Base-by-base conservation (phyloP, 23 tunicate species). In the Clavelina lepadiformis region DNA sequence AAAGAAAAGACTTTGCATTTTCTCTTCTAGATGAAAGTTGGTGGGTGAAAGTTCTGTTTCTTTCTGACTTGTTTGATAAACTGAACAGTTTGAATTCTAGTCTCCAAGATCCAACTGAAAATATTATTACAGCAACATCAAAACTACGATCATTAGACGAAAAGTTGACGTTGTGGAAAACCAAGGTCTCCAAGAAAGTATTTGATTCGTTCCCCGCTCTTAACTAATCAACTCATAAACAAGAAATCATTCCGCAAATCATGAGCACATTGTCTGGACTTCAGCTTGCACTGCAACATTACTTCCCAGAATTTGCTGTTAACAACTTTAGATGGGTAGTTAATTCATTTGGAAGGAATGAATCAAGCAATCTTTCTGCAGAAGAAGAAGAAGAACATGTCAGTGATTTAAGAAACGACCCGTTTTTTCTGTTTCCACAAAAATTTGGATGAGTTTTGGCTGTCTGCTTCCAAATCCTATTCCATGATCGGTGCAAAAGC, bases 11-110 rank as follows among this genome's bases (percentile, higher is more conserved):
- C 56, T 59, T 59, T n/a, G n/a, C n/a, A n/a, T 75, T 75, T 74
- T 74, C 71, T 75, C 62, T 75, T 75, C 72, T 50, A 20, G 81
- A 75, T 63, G 51, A 63, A 63, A 18, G 71, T 67, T 54, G 73
- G 74, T 76, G 65, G 82, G 55, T 76, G 74, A 66, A 76, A 76
- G 74, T 76, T 53, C 63, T 76, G 82, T 76, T 76, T 66, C 82
- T 53, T 37, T 52, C 73, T 67, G 82, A 76, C 82, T 54, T 76
- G 82, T 76, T 76, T 51, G 65, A 55, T 50, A 77, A 67, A 55
- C 58, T 77, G 64, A 76, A 67, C 83, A 77, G 58, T 55, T 77
- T 77, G 67, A 77, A 77, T 36, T 77, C 56, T 45, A 77, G 66
- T 77, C 83, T 77, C 75, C 83, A 68, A 56, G 82, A 75, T 28